Evolutionary conservation across 2,797 vertebrate genomes (phyloP).

Genomic region (Parambassis ranga): DNA sequence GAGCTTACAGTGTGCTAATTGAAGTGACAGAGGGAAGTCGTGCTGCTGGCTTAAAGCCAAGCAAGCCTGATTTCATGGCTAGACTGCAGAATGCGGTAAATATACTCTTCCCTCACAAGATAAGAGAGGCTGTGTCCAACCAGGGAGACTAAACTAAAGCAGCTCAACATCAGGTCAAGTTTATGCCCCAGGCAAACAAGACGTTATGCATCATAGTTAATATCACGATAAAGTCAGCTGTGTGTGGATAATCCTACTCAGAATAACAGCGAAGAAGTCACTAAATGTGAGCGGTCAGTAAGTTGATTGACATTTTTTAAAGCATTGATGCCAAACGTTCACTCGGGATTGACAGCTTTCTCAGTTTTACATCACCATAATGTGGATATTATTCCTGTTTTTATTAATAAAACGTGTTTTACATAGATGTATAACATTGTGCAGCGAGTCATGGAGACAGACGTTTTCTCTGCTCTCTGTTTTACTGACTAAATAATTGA

Average conservation of each 20-base stretch:
- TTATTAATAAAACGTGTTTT: not conserved
- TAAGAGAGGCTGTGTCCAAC: slow-evolving; percentile 3
- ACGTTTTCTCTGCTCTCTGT: not conserved
- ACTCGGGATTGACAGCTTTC: not conserved
- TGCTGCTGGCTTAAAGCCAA: slow-evolving; percentile 58
- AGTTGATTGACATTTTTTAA: not conserved
- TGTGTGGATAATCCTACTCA: not conserved
- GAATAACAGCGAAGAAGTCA: not conserved
- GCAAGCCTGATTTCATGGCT: slow-evolving; percentile 31
- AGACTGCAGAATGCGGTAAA: slow-evolving; percentile 41
- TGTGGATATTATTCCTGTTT: not conserved
- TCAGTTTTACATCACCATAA: not conserved
- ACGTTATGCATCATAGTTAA: slow-evolving; percentile 14
- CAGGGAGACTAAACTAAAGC: slow-evolving; percentile 19
- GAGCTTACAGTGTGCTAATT: slow-evolving; percentile 59
- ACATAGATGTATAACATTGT: not conserved
- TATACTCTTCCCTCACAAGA: slow-evolving; percentile 1
- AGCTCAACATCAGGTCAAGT: slow-evolving; percentile 30
- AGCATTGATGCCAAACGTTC: not conserved
- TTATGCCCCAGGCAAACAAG: slow-evolving; percentile 24
- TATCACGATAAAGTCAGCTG: not conserved
- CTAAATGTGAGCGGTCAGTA: not conserved
- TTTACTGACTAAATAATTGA: not conserved
- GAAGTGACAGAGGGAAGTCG: slow-evolving; percentile 66
- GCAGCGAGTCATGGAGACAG: not conserved